Evolutionary conservation across 1,140 invertebrate genomes (phyloP), one percentile per base, ranked within the genome.

Genomic region (Drosophila saltans): DNA sequence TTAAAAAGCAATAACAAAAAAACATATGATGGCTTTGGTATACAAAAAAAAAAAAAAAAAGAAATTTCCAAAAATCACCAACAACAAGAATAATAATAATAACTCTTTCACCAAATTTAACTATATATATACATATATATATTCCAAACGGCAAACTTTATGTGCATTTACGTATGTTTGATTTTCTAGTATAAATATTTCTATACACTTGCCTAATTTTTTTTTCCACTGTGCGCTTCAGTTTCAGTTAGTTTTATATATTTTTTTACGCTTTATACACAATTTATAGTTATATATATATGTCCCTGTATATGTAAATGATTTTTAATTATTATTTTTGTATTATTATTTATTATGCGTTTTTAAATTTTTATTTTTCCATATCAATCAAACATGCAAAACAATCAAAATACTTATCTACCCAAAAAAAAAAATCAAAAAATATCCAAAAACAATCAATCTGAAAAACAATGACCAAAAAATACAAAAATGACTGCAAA

Each of bases 361-460:
- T 88, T 71, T 89, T 89, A 78, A 73, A 41, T 80, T 88, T 66
- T 88, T 80, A 60, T 89, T 88, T 77, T 77, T 83, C 69, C 76
- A 85, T 81, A 76, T 76, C 74, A 75, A 80, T 69, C 74, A 68
- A 82, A 62, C 40, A 63, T 59, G 60, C 43, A 55, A 59, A 57
- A 69, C 70, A 72, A 74, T 65, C 75, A 77, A 64, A 57, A 77
- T 77, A 72, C 67, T 67, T 59, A 63, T 24, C 41, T 58, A 75
- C 68, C 36, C 75, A 72, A 72, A 41, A 28, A 36, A 3, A 36
- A 36, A 36, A 36, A 30, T 16, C 16, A 16, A 30, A 41, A 39
- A 16, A 69, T 62, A 62, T 60, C 64, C 57, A 28, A 84, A 70
- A 78, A 72, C 48, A 64, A 66, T 16, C 59, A 64, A 75, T 65